Base-by-base conservation (phyloP, 2,888 invertebrate genomes). In the Yponomeuta evonymella region DNA sequence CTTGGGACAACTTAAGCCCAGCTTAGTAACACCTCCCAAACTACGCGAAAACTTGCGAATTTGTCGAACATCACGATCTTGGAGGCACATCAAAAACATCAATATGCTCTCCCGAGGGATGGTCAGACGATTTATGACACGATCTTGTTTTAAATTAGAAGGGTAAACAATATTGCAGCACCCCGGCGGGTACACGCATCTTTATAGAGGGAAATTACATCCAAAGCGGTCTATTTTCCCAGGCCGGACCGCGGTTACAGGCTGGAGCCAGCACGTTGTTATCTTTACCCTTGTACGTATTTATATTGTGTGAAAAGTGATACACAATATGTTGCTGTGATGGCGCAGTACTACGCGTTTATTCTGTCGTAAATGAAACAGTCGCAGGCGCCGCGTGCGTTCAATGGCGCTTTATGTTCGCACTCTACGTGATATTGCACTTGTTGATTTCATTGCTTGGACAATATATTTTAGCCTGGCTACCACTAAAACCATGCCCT, bases 1-100 rank as follows among this genome's bases (percentile, higher is more conserved):
- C 51, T 58, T 15, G 51, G 51, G 51, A 15, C 65, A 65, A 65
- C 65, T 33, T 65, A 65, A 65, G 65, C 65, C 12, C 65, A 11
- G 65, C 33, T 65, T 65, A 65, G 65, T 11, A 65, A 65, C 65
- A 65, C 65, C 30, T 33, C 65, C 30, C 30, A 11, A 65, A 65
- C 30, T 65, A 11, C 10, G 12, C 33, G 12, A 12, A 33, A 65
- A 58, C 51, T 58, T 58, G 51, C 51, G 51, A 15, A 58, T 58
- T 58, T 58, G 51, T 58, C 51, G 3, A 58, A 58, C 51, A 15
- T 58, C 51, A 58, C 12, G 51, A 58, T 58, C 51, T 58, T 58
- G 5, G 51, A 12, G 51, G 51, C 51, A 15, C 51, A 58, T 58
- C 51, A 12, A 12, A 58, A 58, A 58, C 12, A 58, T 58, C 51